Conservation (phyloP, 2,113 vertebrate genomes). For the Cygnus buccinator region DNA sequence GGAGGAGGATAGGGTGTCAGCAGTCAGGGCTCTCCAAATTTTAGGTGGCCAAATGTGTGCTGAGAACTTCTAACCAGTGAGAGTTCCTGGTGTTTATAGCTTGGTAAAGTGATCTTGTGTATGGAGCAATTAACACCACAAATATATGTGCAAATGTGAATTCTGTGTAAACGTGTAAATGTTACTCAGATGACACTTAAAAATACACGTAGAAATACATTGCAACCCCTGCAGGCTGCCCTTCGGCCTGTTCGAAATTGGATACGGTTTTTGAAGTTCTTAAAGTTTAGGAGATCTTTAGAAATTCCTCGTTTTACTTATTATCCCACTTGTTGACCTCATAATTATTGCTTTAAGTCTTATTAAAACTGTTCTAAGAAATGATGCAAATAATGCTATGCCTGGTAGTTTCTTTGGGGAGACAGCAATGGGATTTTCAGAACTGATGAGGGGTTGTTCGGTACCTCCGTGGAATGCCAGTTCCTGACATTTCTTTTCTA, state of each 20-base stretch:
- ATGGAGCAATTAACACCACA: background rate
- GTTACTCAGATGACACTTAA: background rate
- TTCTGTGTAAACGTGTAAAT: background rate
- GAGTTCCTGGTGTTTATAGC: background rate
- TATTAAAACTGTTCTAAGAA: background rate
- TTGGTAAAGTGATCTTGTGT: background rate
- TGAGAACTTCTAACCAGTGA: background rate
- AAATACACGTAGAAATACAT: background rate
- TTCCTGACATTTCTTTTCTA: background rate
- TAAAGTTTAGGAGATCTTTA: background rate
- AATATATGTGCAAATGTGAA: background rate
- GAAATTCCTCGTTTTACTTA: background rate
- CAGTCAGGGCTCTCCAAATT: background rate
- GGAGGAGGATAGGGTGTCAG: no score
- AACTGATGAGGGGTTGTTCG: background rate
- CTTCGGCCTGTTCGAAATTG: accelerated
- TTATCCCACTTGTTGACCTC: background rate
- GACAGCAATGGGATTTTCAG: background rate
- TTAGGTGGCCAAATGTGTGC: background rate
- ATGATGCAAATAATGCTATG: background rate
- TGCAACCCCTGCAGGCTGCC: background rate
- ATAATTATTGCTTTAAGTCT: background rate
- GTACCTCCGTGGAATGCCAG: accelerated
- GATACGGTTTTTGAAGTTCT: background rate
- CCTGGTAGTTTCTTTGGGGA: background rate